These are phyloP conservation scores for Acanthococcus lagerstroemiae DNA, from an alignment of 2,888 invertebrate species.

Conservation along the genomic window DNA sequence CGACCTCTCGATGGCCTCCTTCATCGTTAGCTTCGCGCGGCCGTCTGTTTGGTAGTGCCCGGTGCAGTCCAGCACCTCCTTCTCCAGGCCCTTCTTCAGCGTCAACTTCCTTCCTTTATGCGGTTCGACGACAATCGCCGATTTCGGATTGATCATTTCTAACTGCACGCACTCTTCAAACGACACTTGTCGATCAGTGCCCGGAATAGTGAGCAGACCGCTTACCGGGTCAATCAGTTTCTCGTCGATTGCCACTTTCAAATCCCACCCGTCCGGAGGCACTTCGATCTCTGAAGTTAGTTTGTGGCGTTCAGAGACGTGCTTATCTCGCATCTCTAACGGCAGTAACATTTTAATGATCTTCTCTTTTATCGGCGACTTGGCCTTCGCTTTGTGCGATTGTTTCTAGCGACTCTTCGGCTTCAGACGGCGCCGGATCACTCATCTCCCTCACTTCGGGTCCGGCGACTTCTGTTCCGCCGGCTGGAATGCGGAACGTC, in stretches of 20 bases:
- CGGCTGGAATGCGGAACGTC: background rate
- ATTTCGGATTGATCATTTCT: conserved; percentile 73
- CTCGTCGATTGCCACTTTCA: conserved; percentile 72
- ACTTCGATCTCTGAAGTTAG: conserved; percentile 53
- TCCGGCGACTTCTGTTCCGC: background rate
- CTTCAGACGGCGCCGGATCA: background rate
- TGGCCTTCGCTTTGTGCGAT: conserved; percentile 3
- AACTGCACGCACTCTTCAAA: conserved; percentile 79
- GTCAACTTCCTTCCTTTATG: conserved; percentile 59
- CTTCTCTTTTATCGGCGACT: conserved; percentile 23
- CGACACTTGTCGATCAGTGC: conserved; percentile 71
- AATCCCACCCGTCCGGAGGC: conserved; percentile 71
- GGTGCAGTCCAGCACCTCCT: conserved; percentile 62
- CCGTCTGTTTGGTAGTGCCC: conserved; percentile 57
- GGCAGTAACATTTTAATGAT: conserved; percentile 31
- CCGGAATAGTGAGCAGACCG: conserved; percentile 76
- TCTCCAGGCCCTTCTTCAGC: conserved; percentile 62
- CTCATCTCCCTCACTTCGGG: background rate
- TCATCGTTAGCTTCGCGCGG: conserved; percentile 55
- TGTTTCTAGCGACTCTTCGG: background rate
- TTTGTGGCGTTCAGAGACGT: conserved; percentile 38
- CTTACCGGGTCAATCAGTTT: conserved; percentile 70
- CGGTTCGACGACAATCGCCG: conserved; percentile 71
- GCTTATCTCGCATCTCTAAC: conserved; percentile 40
- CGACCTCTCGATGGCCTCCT: conserved; percentile 58